Percentiles rank a stretch among this genome's conserved stretches.
phyloP scores from a whole-genome alignment of 2,797 vertebrate species.

The Lates japonicus region DNA sequence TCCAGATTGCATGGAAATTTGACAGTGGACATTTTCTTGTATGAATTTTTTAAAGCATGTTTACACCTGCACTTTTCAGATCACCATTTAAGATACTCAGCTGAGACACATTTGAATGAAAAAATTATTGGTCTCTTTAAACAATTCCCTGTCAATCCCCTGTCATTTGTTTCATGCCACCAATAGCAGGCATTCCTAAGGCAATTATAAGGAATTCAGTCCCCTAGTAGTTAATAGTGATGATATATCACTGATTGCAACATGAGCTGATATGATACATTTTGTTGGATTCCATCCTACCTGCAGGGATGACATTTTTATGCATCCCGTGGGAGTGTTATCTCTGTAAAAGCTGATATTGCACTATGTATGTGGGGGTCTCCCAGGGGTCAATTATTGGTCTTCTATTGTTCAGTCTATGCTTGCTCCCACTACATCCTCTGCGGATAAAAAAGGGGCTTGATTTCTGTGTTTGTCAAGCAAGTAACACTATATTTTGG shows the following conservation, averaged over 20 bases:
- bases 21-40: not conserved
- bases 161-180: too few relatives aligned
- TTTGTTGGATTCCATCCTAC: not conserved
- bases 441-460: not conserved
- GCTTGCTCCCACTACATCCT: not conserved
- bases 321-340: not conserved
- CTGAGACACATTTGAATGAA: not conserved
- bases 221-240: too few relatives aligned
- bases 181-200: too few relatives aligned
- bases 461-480: not conserved
- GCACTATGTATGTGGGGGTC: not conserved
- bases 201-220: too few relatives aligned
- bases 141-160: not conserved
- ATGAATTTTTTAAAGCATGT: not conserved
- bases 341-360: not conserved
- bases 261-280: not conserved
- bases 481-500: too few relatives aligned
- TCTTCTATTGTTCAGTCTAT: conserved; percentile 13
- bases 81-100: too few relatives aligned
- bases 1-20: conserved; percentile 1
- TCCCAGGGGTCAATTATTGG: conserved; percentile 34
- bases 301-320: conserved; percentile 1
- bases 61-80: not conserved
- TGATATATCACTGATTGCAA: not conserved
- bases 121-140: not conserved